Conservation (phyloP, 1,140 invertebrate genomes). For the Papilio helenus region DNA sequence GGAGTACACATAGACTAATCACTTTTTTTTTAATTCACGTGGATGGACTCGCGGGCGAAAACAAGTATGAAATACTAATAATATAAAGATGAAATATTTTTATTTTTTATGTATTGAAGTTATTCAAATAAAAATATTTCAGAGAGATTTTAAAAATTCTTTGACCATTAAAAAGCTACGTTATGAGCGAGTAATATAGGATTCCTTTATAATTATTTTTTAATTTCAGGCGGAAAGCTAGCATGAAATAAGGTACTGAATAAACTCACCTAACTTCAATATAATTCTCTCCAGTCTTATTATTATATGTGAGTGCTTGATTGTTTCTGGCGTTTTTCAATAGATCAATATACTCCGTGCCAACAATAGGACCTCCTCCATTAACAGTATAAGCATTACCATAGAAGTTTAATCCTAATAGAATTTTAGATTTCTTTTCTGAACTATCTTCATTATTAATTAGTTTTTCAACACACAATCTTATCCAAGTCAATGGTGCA, state of each 20-base stretch:
- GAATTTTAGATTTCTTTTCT: constrained; percentile 88
- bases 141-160: too few relatives aligned
- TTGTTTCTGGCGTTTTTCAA: constrained; percentile 87
- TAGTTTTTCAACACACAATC: constrained; percentile 89
- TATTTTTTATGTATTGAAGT: too few relatives aligned
- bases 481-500: constrained; percentile 93
- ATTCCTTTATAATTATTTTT: neutral
- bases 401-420: constrained; percentile 97
- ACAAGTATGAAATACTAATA: too few relatives aligned
- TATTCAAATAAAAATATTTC: too few relatives aligned
- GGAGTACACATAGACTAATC: too few relatives aligned
- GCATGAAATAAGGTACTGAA: neutral
- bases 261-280: constrained; percentile 91
- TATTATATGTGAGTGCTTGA: constrained; percentile 88
- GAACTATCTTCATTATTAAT: constrained; percentile 84
- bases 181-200: neutral
- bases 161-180: too few relatives aligned
- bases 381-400: constrained; percentile 93
- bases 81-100: too few relatives aligned
- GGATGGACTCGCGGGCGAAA: too few relatives aligned
- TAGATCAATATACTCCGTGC: constrained; percentile 89
- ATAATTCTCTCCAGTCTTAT: constrained; percentile 91
- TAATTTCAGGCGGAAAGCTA: neutral
- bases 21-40: too few relatives aligned
- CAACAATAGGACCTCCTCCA: constrained; percentile 91